Conservation (phyloP, 2,888 invertebrate species). For the Ichneumon xanthorius region DNA sequence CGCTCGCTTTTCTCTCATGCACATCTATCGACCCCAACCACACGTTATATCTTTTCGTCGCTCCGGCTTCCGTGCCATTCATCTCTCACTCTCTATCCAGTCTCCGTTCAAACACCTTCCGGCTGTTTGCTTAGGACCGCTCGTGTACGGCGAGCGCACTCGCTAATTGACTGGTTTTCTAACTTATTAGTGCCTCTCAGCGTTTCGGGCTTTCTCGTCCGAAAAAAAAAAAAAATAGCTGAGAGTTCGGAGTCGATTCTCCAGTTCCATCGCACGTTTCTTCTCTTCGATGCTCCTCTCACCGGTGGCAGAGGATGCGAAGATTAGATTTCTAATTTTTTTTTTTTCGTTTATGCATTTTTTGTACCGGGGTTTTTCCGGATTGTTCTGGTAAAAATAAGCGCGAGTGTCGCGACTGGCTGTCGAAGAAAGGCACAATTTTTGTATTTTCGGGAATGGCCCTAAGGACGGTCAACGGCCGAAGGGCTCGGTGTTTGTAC, state of each 20-base stretch:
- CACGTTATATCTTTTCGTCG: constrained; percentile 49
- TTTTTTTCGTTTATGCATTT: too few species aligned
- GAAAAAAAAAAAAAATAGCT: constrained; percentile 1
- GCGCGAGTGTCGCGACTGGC: too few species aligned
- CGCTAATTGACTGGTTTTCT: constrained; percentile 81
- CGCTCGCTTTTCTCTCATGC: constrained; percentile 45
- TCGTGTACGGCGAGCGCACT: constrained; percentile 61
- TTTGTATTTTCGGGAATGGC: not conserved
- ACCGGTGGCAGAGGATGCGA: too few species aligned
- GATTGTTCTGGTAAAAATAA: not conserved
- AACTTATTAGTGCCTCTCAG: constrained; percentile 80
- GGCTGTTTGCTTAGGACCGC: constrained; percentile 81
- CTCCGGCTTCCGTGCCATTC: constrained; percentile 41
- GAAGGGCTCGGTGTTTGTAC: not conserved
- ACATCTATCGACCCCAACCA: constrained; percentile 35
- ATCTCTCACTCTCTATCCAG: constrained; percentile 35
- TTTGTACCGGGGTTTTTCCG: not conserved
- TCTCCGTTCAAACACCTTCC: constrained; percentile 81
- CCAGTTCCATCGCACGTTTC: constrained; percentile 1
- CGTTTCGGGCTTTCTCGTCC: not conserved
- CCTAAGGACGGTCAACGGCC: constrained; percentile 6
- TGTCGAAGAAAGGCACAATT: not conserved
- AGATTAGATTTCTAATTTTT: too few species aligned
- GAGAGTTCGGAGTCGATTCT: not conserved
- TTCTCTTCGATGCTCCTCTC: too few species aligned